Base-by-base conservation (phyloP, 92 coral and sea anemone genomes). In the Paramuricea clavata region DNA sequence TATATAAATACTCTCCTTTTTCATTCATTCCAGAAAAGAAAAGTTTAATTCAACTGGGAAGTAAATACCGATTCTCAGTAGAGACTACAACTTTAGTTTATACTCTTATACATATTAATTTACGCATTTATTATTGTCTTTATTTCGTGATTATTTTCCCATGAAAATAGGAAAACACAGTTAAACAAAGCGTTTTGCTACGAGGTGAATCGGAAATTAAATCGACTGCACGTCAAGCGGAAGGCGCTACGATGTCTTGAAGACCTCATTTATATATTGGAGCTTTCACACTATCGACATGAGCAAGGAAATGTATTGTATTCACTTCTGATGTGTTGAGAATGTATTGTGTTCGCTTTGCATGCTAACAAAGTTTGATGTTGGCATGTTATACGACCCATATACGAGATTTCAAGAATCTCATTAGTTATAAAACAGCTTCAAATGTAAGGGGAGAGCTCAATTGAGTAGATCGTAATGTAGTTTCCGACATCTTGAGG, bases 141-240 rank as follows among this genome's bases (percentile, higher is more conserved):
- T 65, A 16, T 28, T 1, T 11, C n/a, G 21, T 13, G n/a, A 65
- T 33, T 26, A 65, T 27, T 72, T 19, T 41, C 81, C 59, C 35
- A 74, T 74, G 39, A 52, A 28, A 28, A 35, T 72, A 44, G 81
- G 60, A 74, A 28, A 43, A 49, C 34, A 42, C 41, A 28, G 19
- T 43, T 74, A 74, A 49, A 74, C 56, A 74, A 74, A 52, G 60
- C 39, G 56, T 74, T 74, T 74, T 44, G n/a, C 21, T 19, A 43
- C 36, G 81, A 44, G 64, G 36, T 52, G 47, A 74, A 74, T 43
- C 81, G 81, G 81, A 74, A 74, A 74, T 74, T 74, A 72, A 72
- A 35, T 72, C 49, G 52, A 39, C 62, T 54, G 8, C 56, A 44
- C 56, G 30, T 72, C 78, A 72, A 72, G 50, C 52, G 78, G 81